Base-by-base conservation (phyloP, 1,140 invertebrate species). In the Brachionus calyciflorus region DNA sequence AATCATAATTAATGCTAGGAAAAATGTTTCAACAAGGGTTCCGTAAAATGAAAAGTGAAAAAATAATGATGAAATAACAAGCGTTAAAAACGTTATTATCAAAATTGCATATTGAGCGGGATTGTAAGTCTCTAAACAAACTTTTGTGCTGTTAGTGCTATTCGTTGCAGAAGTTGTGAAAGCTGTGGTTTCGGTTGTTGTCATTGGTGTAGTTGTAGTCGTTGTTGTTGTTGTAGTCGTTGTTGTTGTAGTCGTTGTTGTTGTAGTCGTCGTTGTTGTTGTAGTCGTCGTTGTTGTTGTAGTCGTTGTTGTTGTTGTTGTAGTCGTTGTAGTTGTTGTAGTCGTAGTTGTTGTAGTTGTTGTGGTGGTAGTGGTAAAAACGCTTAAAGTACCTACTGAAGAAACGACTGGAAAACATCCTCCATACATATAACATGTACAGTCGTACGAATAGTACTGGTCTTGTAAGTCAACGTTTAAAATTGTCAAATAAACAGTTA, bases 21-120 rank as follows among this genome's bases (percentile, higher is more conserved):
- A 51, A 73, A 73, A 73, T 19, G 69, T 73, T 73, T 73, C 69
- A 3, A 73, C 46, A 21, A 73, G 51, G 21, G 46, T 49, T 73
- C 69, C 69, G 5, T 30, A 37, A 26, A 73, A 73, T 4, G 69
- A 73, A 41, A 40, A 73, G 51, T 73, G 69, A n/a, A 73, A 73
- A 51, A 73, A 41, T 24, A 73, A 53, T 7, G 69, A 49, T 28
- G 69, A 44, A 19, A 73, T 21, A 19, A 55, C 69, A 5, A 73
- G 10, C 14, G 69, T 41, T 40, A 73, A 3, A 51, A 51, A 73
- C 33, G 69, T 40, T 33, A 73, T 51, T 51, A 73, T 37, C 41
- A 73, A 21, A 17, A 73, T 19, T 2, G 51, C 69, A 26, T 73
- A 73, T 73, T 73, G 69, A 24, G 69, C 69, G 21, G 69, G 28